These are phyloP conservation scores for Liparis tanakae DNA, from an alignment of 2,797 vertebrate species.

Conservation along the genomic window DNA sequence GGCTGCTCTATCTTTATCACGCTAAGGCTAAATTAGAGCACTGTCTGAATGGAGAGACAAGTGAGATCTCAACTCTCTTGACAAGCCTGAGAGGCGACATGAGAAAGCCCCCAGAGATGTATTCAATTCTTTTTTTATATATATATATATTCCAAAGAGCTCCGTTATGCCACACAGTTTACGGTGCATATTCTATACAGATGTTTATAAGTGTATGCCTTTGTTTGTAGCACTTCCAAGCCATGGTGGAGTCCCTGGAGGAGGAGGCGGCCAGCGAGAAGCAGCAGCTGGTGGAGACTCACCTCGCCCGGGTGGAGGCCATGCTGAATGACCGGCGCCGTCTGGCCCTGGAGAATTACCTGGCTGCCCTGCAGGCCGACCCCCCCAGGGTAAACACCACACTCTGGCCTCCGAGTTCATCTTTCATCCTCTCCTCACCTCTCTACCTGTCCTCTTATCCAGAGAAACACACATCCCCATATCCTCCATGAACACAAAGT, in stretches of 20 bases:
- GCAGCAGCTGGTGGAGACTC: slow-evolving; percentile 97
- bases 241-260: slow-evolving; percentile 96
- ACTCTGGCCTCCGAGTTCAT: slow-evolving; percentile 11
- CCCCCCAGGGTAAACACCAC: slow-evolving; percentile 86
- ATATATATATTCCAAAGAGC: neutral
- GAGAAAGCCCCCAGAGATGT: slow-evolving; percentile 36
- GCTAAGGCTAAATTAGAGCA: slow-evolving; percentile 62
- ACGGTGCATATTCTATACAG: neutral
- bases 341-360: slow-evolving; percentile 96
- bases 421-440: slow-evolving; percentile 31
- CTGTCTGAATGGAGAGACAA: slow-evolving; percentile 64
- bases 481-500: slow-evolving; percentile 53
- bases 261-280: slow-evolving; percentile 97
- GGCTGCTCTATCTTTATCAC: slow-evolving; percentile 69
- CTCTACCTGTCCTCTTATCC: slow-evolving; percentile 29
- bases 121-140: neutral
- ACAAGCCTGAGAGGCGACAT: slow-evolving; percentile 47
- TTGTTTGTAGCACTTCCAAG: slow-evolving; percentile 91
- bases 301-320: slow-evolving; percentile 95
- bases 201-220: slow-evolving; percentile 23
- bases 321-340: slow-evolving; percentile 96
- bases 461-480: slow-evolving; percentile 50
- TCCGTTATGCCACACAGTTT: slow-evolving; percentile 1
- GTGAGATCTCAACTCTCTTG: slow-evolving; percentile 56
- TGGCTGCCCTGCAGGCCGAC: slow-evolving; percentile 94